Evolutionary conservation across 2,888 invertebrate genomes (phyloP).

Genomic region (Tachina grossa): DNA sequence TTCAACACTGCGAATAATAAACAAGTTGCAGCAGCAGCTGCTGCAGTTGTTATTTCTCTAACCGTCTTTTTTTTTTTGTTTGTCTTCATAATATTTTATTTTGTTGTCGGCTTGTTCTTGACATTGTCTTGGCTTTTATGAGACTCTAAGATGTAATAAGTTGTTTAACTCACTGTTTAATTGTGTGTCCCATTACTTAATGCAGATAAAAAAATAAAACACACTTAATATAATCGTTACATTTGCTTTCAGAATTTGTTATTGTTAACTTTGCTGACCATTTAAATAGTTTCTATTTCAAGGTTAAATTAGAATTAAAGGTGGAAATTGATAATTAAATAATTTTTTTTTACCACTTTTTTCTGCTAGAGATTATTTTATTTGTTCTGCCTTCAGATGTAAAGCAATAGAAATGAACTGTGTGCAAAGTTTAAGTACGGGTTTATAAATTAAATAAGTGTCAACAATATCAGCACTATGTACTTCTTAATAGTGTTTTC

Average conservation of each 20-base stretch:
- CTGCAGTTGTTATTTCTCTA: slow-evolving; percentile 13
- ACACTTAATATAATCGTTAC: background rate
- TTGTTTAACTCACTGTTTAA: slow-evolving; percentile 22
- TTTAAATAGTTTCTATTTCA: slow-evolving; percentile 54
- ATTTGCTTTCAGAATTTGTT: slow-evolving; percentile 14
- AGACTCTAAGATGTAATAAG: slow-evolving; percentile 43
- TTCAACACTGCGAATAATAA: background rate
- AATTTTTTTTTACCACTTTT: slow-evolving; percentile 40
- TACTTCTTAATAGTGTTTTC: background rate
- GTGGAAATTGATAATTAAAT: slow-evolving; percentile 58
- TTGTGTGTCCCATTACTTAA: slow-evolving; percentile 13
- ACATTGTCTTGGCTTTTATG: slow-evolving; percentile 64
- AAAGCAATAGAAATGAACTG: background rate
- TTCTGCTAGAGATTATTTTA: background rate
- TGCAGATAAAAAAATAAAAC: slow-evolving; percentile 17
- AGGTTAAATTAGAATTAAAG: slow-evolving; percentile 51
- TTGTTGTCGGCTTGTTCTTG: slow-evolving; percentile 66
- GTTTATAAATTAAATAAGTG: slow-evolving; percentile 29
- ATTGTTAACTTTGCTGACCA: slow-evolving; percentile 8
- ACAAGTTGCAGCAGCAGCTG: background rate
- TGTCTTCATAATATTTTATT: slow-evolving; percentile 53
- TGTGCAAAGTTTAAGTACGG: slow-evolving; percentile 31
- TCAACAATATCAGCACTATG: background rate
- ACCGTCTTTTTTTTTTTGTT: background rate
- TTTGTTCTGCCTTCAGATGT: slow-evolving; percentile 1